Base-by-base conservation (phyloP, 2,888 invertebrate species). In the Eurytoma californica region DNA sequence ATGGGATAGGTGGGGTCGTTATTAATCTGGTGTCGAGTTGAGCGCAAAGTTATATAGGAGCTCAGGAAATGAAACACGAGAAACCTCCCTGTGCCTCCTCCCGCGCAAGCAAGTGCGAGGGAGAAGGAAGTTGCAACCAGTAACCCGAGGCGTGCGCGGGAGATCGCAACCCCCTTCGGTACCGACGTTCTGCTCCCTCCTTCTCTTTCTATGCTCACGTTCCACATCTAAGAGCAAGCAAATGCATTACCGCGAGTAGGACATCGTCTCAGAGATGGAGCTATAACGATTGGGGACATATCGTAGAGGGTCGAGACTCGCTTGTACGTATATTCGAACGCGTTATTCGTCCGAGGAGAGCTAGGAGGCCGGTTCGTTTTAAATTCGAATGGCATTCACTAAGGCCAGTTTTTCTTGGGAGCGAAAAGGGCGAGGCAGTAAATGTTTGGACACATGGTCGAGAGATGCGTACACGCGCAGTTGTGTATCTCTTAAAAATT, bases 21-120 rank as follows among this genome's bases (percentile, higher is more conserved):
- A 90, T 90, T 90, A 90, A 90, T 90, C 89, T 89, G 89, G 90
- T 90, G 90, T 90, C 90, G 90, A 90, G 90, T 90, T 89, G 89
- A 89, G 90, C 90, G 89, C 89, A 90, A 89, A 90, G 90, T 90
- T 90, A 90, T 90, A 89, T 89, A 89, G 90, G 89, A 90, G 89
- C 90, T 89, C 90, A 89, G 90, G 90, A 90, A 90, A 90, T 90
- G 90, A 90, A 90, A 90, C 90, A 90, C 90, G 90, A 90, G 85
- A 84, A 84, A 84, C 83, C 84, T 84, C 84, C 84, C 84, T 83
- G 80, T 76, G 78, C 82, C 63, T 80, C 79, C 81, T 82, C 83
- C 75, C 82, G 82, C 83, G 82, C 80, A 67, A 77, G 78, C 81
- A 80, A 77, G 69, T 39, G 72, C 72, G 69, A 80, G 81, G 67